Base-by-base conservation (phyloP, 2,113 vertebrate species). In the Xiphophorus couchianus region DNA sequence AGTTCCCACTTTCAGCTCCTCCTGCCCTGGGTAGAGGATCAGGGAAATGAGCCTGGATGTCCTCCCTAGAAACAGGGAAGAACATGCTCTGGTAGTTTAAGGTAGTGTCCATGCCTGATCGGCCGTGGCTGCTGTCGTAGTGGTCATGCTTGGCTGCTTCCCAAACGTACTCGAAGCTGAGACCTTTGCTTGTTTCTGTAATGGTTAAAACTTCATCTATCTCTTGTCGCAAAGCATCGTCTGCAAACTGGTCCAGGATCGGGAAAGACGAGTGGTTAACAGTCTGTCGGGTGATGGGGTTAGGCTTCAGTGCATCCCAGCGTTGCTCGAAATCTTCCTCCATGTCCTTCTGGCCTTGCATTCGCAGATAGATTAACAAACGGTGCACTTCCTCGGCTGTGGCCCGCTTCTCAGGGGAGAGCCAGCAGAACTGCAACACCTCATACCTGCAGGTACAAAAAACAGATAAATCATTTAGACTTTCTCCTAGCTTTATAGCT, bases 121-220 rank as follows among this genome's bases (percentile, higher is more conserved):
- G 95, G 15, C 86, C 72, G 19, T 90, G 95, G 68, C 88, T 96
- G 39, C 95, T 95, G 2, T 96, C 96, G 14, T 97, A 98, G 86
- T 98, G 97, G 87, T 98, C 97, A 0, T 97, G 97, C 80, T 98
- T 98, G 71, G 97, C 97, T 0, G 96, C 96, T 89, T 99, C 98
- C 98, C 98, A 99, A 33, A 99, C 94, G 1, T 98, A 99, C 74
- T 99, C 98, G 51, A 99, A 99, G 88, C 96, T 99, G 72, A 99
- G 96, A 5, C 98, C 98, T 39, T 96, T 97, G 91, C 97, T 99
- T 0, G 97, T 99, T 91, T 99, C 97, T 0, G 97, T 99, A 42
- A 99, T 96, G 0, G 97, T 99, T 44, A 99, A 96, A 73, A 99
- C 94, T 77, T 99, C 98, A 30, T 99, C 98, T 82, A 98, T 94